Evolutionary conservation across 2,113 vertebrate species (phyloP).

Genomic region (Carassius auratus): DNA sequence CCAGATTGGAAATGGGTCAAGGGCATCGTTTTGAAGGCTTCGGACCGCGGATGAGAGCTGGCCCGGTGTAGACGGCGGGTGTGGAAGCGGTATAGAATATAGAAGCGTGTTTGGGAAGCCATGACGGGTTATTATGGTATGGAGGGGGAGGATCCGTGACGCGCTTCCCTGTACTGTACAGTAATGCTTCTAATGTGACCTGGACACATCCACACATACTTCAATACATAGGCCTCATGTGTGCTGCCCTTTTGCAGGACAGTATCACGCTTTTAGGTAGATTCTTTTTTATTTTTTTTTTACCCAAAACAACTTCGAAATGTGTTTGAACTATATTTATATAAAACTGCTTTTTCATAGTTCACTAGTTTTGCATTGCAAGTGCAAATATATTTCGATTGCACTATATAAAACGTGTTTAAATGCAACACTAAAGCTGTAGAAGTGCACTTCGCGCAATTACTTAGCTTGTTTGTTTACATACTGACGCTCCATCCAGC

Average conservation of each 20-base stretch:
- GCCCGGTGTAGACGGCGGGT: background rate
- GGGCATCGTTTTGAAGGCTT: background rate
- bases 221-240: background rate
- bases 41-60: background rate
- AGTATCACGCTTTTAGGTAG: background rate
- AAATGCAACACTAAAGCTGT: too few species aligned
- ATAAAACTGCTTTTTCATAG: too few species aligned
- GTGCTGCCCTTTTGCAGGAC: background rate
- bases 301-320: too few species aligned
- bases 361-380: too few species aligned
- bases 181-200: slow-evolving; percentile 1
- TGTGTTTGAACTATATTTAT: too few species aligned
- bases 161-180: slow-evolving; percentile 27
- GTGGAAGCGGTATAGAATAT: background rate
- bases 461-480: too few species aligned
- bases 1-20: background rate
- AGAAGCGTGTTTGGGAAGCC: slow-evolving; percentile 40
- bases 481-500: too few species aligned
- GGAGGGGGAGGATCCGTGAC: slow-evolving; percentile 41
- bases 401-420: too few species aligned
- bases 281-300: too few species aligned
- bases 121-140: slow-evolving; percentile 44
- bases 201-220: slow-evolving; percentile 20
- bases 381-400: too few species aligned
- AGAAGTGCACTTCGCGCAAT: too few species aligned